Percentiles rank a stretch among this genome's conserved stretches.
phyloP scores from a whole-genome alignment of 2,113 vertebrate species.

The Hylia prasina region DNA sequence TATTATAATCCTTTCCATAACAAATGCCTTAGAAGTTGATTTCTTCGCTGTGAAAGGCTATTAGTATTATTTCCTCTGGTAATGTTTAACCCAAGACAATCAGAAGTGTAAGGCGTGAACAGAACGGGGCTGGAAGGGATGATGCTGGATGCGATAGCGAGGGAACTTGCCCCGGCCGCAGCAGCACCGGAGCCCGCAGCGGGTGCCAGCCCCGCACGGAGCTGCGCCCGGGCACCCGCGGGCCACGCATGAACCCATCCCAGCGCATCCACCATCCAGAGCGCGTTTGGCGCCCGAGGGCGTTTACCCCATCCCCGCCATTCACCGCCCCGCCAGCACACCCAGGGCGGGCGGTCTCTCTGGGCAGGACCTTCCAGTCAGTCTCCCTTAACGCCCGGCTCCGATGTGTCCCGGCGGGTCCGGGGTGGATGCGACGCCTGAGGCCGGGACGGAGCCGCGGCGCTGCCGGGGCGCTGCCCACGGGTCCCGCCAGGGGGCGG shows the following conservation, averaged over 20 bases:
- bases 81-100: constrained; percentile 66
- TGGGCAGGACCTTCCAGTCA: not conserved
- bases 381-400: not conserved
- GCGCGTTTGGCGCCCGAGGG: not conserved
- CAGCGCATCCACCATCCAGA: not conserved
- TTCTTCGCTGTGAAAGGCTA: constrained; percentile 57
- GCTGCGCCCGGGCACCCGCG: not conserved
- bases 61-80: constrained; percentile 70
- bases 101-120: constrained; percentile 61
- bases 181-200: not conserved
- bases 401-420: not conserved
- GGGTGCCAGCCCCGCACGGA: not conserved
- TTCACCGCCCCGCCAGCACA: not conserved
- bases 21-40: constrained; percentile 71
- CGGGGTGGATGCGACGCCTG: accelerated
- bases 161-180: not conserved
- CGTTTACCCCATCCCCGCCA: not conserved
- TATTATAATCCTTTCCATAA: constrained; percentile 79
- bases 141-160: constrained; percentile 26
- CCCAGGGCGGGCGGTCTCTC: not conserved
- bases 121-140: constrained; percentile 31
- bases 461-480: not conserved
- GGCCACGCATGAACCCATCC: not conserved
- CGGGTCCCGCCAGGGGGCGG: constrained; percentile 48
- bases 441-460: not conserved